Evolutionary conservation across 2,888 invertebrate species (phyloP).

Genomic region (Apodemia hepburni): DNA sequence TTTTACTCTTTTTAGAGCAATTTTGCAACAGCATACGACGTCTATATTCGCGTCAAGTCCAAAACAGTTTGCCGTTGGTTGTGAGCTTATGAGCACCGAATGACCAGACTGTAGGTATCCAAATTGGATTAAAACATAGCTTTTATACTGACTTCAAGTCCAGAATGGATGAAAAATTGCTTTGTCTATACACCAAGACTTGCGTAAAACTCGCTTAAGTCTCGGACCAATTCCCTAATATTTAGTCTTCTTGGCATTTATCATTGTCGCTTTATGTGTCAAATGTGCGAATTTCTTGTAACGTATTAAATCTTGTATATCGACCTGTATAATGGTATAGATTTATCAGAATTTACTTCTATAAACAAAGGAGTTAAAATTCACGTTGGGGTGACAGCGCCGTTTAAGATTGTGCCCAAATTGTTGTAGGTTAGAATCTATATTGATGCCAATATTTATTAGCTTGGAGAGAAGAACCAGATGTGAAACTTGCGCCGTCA

Average conservation of each 20-base stretch:
- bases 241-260: conserved; percentile 66
- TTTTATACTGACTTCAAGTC: conserved; percentile 45
- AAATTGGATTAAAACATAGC: conserved; percentile 44
- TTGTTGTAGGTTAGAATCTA: conserved; percentile 67
- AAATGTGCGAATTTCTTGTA: conserved; percentile 76
- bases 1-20: conserved; percentile 63
- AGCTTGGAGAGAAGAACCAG: conserved; percentile 38
- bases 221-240: conserved; percentile 76
- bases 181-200: conserved; percentile 65
- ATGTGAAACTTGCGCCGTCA: conserved; percentile 49
- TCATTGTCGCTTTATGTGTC: conserved; percentile 79
- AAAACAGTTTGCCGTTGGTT: conserved; percentile 39
- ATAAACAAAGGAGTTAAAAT: conserved; percentile 55
- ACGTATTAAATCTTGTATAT: conserved; percentile 72
- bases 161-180: conserved; percentile 34
- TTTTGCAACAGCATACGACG: conserved; percentile 52
- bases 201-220: conserved; percentile 73
- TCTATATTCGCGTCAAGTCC: conserved; percentile 25
- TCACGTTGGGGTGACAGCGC: conserved; percentile 57
- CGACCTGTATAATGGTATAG: conserved; percentile 79
- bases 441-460: conserved; percentile 66
- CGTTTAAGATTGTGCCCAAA: conserved; percentile 60
- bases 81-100: conserved; percentile 34
- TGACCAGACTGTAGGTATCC: conserved; percentile 27
- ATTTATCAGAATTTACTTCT: conserved; percentile 69